Conservation (phyloP, 2,797 vertebrate genomes). For the Periparus ater region DNA sequence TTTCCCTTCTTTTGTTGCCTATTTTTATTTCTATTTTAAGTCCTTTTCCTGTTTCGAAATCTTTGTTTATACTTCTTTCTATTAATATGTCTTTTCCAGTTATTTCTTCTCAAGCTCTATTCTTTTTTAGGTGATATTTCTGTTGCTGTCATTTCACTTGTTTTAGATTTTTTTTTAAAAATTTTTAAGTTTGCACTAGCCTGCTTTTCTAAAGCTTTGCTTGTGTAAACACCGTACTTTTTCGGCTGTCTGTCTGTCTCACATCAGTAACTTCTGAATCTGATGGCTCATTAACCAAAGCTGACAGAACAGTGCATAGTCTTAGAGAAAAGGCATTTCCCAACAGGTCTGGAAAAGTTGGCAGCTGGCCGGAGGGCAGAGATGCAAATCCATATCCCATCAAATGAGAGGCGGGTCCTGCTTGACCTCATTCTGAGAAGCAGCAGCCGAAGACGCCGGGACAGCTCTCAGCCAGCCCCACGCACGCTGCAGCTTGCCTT, state of each 20-base stretch:
- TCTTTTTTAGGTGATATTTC: neutral
- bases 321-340: neutral
- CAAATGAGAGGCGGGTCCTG: neutral
- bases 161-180: neutral
- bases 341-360: neutral
- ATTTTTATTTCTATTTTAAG: neutral
- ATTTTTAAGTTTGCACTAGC: neutral
- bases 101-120: neutral
- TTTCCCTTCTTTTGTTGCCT: neutral
- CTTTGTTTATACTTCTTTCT: neutral
- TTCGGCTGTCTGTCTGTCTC: neutral
- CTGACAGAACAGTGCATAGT: neutral
- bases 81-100: neutral
- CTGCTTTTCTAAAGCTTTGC: neutral
- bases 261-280: neutral
- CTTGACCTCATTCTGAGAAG: neutral
- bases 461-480: neutral
- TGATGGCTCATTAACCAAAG: neutral
- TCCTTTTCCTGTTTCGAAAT: neutral
- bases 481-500: neutral
- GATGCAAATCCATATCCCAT: neutral
- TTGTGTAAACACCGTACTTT: neutral
- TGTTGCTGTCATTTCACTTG: neutral
- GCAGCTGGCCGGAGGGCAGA: neutral
- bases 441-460: accelerated